Conservation (phyloP, 2,888 invertebrate species). For the Meandrusa payeni region DNA sequence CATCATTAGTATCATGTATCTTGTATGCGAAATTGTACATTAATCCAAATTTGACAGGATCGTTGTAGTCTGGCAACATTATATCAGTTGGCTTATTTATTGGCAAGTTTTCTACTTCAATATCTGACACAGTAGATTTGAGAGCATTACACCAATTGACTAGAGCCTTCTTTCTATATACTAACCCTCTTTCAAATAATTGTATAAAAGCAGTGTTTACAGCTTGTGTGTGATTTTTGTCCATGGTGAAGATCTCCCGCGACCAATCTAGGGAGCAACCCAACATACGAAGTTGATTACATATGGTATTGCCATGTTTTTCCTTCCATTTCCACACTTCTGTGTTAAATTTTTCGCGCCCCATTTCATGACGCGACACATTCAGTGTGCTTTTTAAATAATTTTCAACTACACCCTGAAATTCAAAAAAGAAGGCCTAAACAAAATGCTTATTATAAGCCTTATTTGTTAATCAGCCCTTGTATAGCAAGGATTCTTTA, state of each 20-base stretch:
- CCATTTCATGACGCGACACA: conserved; percentile 85
- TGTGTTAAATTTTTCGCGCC: conserved; percentile 87
- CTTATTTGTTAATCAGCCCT: too few relatives aligned
- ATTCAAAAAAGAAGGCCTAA: too few relatives aligned
- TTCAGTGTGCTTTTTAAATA: conserved; percentile 84
- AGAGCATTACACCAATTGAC: conserved; percentile 97
- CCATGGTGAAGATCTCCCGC: conserved; percentile 93
- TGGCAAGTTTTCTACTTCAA: conserved; percentile 89
- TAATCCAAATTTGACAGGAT: conserved; percentile 89
- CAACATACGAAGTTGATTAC: conserved; percentile 86
- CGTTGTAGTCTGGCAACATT: conserved; percentile 86
- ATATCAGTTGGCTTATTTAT: conserved; percentile 84
- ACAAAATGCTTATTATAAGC: too few relatives aligned
- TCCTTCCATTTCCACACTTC: conserved; percentile 93
- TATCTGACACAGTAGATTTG: conserved; percentile 95
- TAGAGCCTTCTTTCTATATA: conserved; percentile 87
- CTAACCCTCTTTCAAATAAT: conserved; percentile 88
- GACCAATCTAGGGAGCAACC: conserved; percentile 95
- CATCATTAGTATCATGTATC: conserved; percentile 80
- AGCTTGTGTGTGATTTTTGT: conserved; percentile 85
- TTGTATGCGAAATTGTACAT: conserved; percentile 88
- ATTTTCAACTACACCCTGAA: conserved; percentile 91
- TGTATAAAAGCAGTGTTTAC: conserved; percentile 93
- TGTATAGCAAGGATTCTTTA: too few relatives aligned
- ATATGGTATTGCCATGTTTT: conserved; percentile 85